Evolutionary conservation across 2,797 vertebrate genomes (phyloP).

Genomic region (Gambelia wislizenii): DNA sequence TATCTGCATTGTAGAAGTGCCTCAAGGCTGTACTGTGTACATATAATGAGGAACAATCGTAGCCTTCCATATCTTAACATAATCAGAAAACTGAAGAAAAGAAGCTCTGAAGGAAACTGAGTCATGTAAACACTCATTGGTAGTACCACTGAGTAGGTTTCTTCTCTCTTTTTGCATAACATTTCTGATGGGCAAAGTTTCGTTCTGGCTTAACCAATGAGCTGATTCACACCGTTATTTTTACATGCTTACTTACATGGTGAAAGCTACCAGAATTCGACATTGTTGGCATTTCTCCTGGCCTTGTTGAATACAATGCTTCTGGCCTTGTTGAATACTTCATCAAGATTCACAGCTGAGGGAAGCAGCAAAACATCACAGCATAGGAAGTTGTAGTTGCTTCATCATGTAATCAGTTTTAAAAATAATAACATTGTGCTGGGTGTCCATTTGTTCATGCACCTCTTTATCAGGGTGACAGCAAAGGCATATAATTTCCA

Average conservation of each 20-base stretch:
- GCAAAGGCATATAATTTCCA: too few relatives aligned
- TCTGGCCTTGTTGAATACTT: too few relatives aligned
- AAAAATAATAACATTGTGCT: too few relatives aligned
- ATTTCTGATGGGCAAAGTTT: neutral
- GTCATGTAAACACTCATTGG: conserved; percentile 5
- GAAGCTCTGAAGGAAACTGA: neutral
- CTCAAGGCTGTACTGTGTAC: conserved; percentile 7
- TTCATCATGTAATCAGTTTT: neutral
- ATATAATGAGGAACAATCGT: conserved; percentile 23
- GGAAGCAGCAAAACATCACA: neutral
- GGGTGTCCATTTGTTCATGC: too few relatives aligned
- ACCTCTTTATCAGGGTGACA: too few relatives aligned
- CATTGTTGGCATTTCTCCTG: neutral
- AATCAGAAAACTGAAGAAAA: neutral
- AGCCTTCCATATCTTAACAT: conserved; percentile 1
- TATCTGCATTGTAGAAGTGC: neutral
- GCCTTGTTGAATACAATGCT: neutral
- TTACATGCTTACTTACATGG: neutral
- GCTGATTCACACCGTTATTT: neutral
- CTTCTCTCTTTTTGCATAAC: neutral
- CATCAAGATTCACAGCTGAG: neutral
- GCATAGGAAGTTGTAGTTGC: neutral
- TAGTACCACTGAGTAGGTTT: neutral
- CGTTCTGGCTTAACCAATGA: neutral
- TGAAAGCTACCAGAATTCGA: neutral